These are phyloP conservation scores for Ciona savignyi DNA, from an alignment of 23 tunicate genomes.

Conservation along the genomic window DNA sequence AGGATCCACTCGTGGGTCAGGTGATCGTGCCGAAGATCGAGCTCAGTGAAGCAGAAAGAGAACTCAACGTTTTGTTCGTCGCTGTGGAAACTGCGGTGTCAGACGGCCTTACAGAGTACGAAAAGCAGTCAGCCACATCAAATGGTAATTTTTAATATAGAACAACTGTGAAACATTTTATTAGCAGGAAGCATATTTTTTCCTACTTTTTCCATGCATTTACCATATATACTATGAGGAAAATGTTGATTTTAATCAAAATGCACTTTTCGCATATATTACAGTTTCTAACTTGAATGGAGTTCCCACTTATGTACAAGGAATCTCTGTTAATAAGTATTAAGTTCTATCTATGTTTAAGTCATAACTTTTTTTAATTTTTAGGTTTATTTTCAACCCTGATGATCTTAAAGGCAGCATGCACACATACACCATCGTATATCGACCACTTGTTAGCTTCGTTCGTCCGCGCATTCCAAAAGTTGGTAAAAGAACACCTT, in stretches of 20 bases:
- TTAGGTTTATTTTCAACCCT: conserved; percentile 63
- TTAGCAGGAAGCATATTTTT: too few relatives aligned
- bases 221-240: too few relatives aligned
- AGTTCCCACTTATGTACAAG: not conserved
- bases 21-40: conserved; percentile 7
- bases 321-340: not conserved
- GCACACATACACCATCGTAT: conserved; percentile 58
- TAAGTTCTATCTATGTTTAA: not conserved
- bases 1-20: not conserved
- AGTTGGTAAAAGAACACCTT: conserved; percentile 78
- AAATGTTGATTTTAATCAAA: not conserved
- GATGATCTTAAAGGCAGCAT: conserved; percentile 69
- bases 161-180: not conserved
- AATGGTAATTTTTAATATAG: conserved; percentile 11
- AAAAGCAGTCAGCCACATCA: conserved; percentile 43
- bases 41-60: conserved; percentile 28
- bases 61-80: conserved; percentile 43
- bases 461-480: conserved; percentile 53
- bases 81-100: conserved; percentile 48
- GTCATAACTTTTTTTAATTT: not conserved
- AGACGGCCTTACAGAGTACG: conserved; percentile 59
- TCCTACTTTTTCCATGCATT: too few relatives aligned
- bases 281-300: not conserved
- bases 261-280: not conserved
- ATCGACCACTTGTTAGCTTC: conserved; percentile 59